These are phyloP conservation scores for Halictus ligatus DNA, from an alignment of 2,888 invertebrate genomes.

Conservation along the genomic window DNA sequence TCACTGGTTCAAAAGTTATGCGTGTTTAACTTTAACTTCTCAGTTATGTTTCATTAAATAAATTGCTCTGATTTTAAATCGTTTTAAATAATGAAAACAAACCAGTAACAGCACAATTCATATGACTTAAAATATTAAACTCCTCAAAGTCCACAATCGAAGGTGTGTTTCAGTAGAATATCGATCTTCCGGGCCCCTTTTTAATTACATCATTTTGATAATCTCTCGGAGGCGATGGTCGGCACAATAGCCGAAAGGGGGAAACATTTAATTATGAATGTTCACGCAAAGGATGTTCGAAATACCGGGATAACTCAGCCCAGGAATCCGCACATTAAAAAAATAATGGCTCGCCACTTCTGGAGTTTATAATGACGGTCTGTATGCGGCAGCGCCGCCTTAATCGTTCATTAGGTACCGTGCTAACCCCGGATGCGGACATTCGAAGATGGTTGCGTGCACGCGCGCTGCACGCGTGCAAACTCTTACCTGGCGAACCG, in stretches of 20 bases:
- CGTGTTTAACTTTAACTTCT: no score
- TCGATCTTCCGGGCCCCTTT: background rate
- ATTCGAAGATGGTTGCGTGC: conserved; percentile 47
- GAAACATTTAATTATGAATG: conserved; percentile 3
- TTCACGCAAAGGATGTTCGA: conserved; percentile 2
- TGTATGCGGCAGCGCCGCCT: conserved; percentile 49
- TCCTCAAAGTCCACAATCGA: background rate
- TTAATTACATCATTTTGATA: background rate
- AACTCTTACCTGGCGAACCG: conserved; percentile 27
- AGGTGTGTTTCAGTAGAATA: background rate
- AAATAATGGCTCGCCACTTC: conserved; percentile 47
- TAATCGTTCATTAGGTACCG: conserved; percentile 70
- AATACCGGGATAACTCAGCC: background rate
- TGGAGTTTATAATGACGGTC: conserved; percentile 60
- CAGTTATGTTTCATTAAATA: no score
- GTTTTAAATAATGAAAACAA: no score
- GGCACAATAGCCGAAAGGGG: background rate
- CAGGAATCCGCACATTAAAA: conserved; percentile 11
- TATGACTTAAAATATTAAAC: no score
- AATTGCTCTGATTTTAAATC: no score
- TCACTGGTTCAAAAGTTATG: no score
- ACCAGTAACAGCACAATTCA: no score
- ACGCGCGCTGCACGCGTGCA: conserved; percentile 50
- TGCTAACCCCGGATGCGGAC: conserved; percentile 69
- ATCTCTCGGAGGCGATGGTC: background rate